These are phyloP conservation scores for Lymantria monacha DNA, from an alignment of 2,888 invertebrate species.

Conservation along the genomic window DNA sequence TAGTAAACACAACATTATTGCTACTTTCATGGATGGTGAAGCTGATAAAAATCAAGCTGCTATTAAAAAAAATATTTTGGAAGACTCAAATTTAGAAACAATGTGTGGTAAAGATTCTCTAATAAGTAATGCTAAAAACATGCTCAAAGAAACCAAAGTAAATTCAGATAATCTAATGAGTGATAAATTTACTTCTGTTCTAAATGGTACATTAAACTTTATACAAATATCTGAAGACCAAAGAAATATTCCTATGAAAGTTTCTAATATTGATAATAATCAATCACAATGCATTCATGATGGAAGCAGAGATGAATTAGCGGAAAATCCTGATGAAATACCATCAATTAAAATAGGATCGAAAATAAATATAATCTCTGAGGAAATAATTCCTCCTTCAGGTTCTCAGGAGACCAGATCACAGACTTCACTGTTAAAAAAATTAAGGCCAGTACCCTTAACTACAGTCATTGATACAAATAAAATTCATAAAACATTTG, in stretches of 20 bases:
- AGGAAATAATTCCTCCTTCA: constrained; percentile 40
- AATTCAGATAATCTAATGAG: not conserved
- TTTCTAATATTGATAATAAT: not conserved
- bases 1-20: too few relatives aligned
- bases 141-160: not conserved
- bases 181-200: not conserved
- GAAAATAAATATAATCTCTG: constrained; percentile 50
- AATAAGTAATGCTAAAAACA: not conserved
- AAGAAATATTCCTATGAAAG: not conserved
- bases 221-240: not conserved
- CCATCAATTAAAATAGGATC: constrained; percentile 16
- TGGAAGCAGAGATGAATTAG: not conserved
- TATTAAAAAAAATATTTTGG: too few relatives aligned
- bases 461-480: constrained; percentile 33
- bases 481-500: constrained; percentile 5
- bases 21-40: too few relatives aligned
- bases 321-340: not conserved
- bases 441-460: constrained; percentile 38
- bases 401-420: constrained; percentile 13
- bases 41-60: too few relatives aligned
- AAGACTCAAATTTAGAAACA: too few relatives aligned
- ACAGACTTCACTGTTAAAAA: constrained; percentile 19
- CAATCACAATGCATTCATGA: not conserved
- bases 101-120: not conserved
- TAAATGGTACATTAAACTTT: not conserved